Percentiles rank a stretch among this genome's conserved stretches.
Evolutionary conservation across 2,113 vertebrate species (phyloP).

Genomic region (Empidonax alnorum): DNA sequence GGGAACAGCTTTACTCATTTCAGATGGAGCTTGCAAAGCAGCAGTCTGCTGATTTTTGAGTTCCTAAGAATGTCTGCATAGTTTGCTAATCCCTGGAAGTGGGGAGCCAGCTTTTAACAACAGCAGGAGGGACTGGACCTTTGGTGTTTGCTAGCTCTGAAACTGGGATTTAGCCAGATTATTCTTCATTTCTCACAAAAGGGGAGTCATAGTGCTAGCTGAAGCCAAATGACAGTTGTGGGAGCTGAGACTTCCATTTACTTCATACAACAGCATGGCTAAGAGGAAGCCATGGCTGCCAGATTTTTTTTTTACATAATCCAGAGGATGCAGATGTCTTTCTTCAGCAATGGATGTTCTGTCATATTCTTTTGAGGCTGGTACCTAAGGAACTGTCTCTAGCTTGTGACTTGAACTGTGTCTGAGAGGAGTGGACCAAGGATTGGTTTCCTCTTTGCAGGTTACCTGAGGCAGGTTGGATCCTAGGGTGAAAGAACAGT

Average conservation of each 20-base stretch:
- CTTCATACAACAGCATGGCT: conserved; percentile 30
- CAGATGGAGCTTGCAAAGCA: background rate
- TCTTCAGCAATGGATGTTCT: conserved; percentile 4
- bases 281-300: conserved; percentile 49
- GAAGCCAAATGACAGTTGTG: conserved; percentile 57
- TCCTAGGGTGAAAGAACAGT: background rate
- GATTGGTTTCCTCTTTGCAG: background rate
- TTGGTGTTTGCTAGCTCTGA: conserved; percentile 40
- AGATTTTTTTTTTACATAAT: conserved; percentile 69
- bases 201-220: conserved; percentile 14
- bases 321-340: conserved; percentile 64
- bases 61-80: conserved; percentile 39
- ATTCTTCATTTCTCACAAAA: conserved; percentile 66
- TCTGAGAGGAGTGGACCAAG: background rate
- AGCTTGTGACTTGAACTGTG: background rate
- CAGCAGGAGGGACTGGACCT: conserved; percentile 56
- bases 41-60: conserved; percentile 10
- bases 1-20: background rate
- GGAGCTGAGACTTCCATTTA: conserved; percentile 50
- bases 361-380: conserved; percentile 19
- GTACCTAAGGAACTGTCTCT: conserved; percentile 10
- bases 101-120: conserved; percentile 46
- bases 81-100: conserved; percentile 53
- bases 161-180: conserved; percentile 62
- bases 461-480: background rate